phyloP scores from a whole-genome alignment of 1,140 invertebrate species.

The Holcopasites calliopsidis region DNA sequence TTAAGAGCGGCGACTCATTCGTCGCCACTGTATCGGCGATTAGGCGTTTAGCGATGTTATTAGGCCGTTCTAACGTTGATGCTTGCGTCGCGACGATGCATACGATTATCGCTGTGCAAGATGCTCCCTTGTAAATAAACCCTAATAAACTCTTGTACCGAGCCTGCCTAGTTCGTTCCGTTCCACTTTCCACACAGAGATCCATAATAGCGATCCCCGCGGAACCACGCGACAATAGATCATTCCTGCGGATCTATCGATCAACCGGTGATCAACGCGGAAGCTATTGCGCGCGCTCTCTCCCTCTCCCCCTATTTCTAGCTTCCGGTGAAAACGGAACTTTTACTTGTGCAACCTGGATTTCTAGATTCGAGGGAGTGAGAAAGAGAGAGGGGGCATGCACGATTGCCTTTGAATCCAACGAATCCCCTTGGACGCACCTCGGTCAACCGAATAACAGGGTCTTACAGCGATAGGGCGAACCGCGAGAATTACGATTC shows the following conservation, averaged over 20 bases:
- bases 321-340: not conserved
- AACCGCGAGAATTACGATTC: not conserved
- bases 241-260: too few relatives aligned
- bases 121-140: conserved; percentile 73
- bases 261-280: too few relatives aligned
- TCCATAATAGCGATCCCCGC: too few relatives aligned
- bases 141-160: conserved; percentile 73
- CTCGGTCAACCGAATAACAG: conserved; percentile 68
- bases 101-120: conserved; percentile 69
- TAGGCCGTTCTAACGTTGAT: conserved; percentile 76
- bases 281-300: too few relatives aligned
- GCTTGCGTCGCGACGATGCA: conserved; percentile 73
- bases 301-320: too few relatives aligned
- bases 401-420: too few relatives aligned
- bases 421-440: too few relatives aligned
- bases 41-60: conserved; percentile 69
- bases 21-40: conserved; percentile 39
- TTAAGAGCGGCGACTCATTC: conserved; percentile 38
- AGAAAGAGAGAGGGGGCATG: not conserved
- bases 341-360: not conserved
- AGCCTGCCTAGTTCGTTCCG: conserved; percentile 34
- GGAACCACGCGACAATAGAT: too few relatives aligned
- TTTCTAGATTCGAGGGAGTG: not conserved
- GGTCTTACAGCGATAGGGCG: not conserved
- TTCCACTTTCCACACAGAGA: not conserved